Base-by-base conservation (phyloP, 2,113 vertebrate species). In the Pangasianodon gigas region DNA sequence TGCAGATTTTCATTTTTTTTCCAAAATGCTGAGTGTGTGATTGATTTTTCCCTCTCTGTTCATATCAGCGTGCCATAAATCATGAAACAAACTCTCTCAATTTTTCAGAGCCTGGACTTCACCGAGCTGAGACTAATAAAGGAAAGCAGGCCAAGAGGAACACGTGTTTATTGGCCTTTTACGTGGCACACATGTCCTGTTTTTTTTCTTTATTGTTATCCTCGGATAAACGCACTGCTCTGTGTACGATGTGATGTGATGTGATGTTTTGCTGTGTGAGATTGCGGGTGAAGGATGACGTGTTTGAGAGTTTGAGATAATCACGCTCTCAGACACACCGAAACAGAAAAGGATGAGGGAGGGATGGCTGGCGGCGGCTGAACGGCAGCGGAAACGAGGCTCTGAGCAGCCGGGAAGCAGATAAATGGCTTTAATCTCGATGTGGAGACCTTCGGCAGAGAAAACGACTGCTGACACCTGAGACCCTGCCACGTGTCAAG, bases 341-440 rank as follows among this genome's bases (percentile, higher is more conserved):
- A 94, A 95, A 94, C 94, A 94, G 92, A 94, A 19, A 56, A 24
- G 8, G 54, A 84, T 84, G 54, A 93, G 92, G 93, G 94, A 92
- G 93, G 94, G 94, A 95, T 93, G 94, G 94, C 93, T 92, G 90
- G 92, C 86, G 18, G 91, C 86, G 89, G 94, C 91, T 94, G 95
- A 96, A 96, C 94, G 94, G 94, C 93, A 94, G 94, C 91, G 93
- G 92, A 95, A 96, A 95, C 94, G 90, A 84, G 95, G 94, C 93
- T 95, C 95, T 93, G 93, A 80, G 90, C 94, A 94, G 94, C 95
- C 93, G 93, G 93, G 93, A 94, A 95, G 93, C 94, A 95, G 95
- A 96, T 95, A 95, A 96, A 96, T 95, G 95, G 94, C 93, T 93
- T 95, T 96, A 96, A 96, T 96, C 95, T 95, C 46, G 92, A 95